Conservation (phyloP, 64 coral and sea anemone species). For the Dendrophyllia cribrosa region DNA sequence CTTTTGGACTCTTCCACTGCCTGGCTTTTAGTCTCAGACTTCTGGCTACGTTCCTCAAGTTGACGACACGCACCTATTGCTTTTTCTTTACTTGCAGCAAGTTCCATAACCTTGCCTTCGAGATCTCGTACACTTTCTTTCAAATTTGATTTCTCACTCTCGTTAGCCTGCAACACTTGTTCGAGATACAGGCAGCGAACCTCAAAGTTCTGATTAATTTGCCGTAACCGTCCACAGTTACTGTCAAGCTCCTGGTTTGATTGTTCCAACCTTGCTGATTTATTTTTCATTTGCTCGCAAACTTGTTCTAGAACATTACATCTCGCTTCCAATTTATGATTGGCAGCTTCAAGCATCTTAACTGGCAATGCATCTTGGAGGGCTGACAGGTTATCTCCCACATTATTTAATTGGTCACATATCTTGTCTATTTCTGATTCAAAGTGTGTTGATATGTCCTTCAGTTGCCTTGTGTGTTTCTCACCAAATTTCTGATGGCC, state of each 20-base stretch:
- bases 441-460: conserved; percentile 68
- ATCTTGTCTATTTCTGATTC: conserved; percentile 74
- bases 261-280: conserved; percentile 74
- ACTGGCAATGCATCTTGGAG: conserved; percentile 88
- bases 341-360: conserved; percentile 88
- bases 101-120: conserved; percentile 62
- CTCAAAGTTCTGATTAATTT: conserved; percentile 85
- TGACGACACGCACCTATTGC: conserved; percentile 52
- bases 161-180: conserved; percentile 46
- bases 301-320: conserved; percentile 86
- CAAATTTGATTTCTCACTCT: conserved; percentile 56
- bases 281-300: conserved; percentile 81
- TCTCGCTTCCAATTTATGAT: conserved; percentile 79
- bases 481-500: conserved; percentile 60
- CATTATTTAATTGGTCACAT: conserved; percentile 48
- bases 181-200: conserved; percentile 81
- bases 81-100: conserved; percentile 70
- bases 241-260: conserved; percentile 76
- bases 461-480: conserved; percentile 65
- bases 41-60: conserved; percentile 77
- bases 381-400: conserved; percentile 61
- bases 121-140: conserved; percentile 46
- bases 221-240: conserved; percentile 65
- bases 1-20: conserved; percentile 62
- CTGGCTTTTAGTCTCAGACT: conserved; percentile 69